phyloP scores from a whole-genome alignment of 2,113 vertebrate species.

The Dicrurus megarhynchus region DNA sequence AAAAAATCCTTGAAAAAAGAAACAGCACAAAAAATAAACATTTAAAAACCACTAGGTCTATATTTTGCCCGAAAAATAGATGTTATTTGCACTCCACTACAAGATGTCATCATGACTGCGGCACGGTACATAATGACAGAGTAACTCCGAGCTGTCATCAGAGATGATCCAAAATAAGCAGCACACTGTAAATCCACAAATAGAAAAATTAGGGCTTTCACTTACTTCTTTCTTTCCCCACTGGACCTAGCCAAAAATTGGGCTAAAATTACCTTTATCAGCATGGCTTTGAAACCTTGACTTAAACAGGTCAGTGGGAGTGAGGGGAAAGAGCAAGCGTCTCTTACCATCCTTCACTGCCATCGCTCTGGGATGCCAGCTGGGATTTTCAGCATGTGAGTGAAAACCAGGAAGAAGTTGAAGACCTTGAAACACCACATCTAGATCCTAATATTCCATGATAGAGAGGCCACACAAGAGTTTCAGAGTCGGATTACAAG shows the following conservation, averaged over 20 bases:
- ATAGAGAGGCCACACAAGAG: not conserved
- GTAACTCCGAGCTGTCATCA: not conserved
- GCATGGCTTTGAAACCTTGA: not conserved
- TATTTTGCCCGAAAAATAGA: not conserved
- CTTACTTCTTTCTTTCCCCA: not conserved
- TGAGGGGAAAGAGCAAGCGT: not conserved
- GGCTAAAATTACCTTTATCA: not conserved
- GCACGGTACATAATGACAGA: not conserved
- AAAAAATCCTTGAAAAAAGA: not conserved
- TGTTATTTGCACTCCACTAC: not conserved
- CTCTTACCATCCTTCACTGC: not conserved
- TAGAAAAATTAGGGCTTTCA: not conserved
- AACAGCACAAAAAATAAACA: not conserved
- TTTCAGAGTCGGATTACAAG: not conserved
- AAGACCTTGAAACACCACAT: not conserved
- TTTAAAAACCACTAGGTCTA: not conserved
- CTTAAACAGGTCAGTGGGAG: not conserved
- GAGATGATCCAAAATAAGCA: conserved; percentile 40
- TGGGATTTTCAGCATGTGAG: not conserved
- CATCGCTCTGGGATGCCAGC: not conserved
- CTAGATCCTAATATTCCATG: not conserved
- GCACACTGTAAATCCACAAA: not conserved
- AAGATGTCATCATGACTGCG: conserved; percentile 4
- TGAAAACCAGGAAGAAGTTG: not conserved
- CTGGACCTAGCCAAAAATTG: not conserved